Conservation (phyloP, 2,888 invertebrate genomes). For the Drosophila robusta region DNA sequence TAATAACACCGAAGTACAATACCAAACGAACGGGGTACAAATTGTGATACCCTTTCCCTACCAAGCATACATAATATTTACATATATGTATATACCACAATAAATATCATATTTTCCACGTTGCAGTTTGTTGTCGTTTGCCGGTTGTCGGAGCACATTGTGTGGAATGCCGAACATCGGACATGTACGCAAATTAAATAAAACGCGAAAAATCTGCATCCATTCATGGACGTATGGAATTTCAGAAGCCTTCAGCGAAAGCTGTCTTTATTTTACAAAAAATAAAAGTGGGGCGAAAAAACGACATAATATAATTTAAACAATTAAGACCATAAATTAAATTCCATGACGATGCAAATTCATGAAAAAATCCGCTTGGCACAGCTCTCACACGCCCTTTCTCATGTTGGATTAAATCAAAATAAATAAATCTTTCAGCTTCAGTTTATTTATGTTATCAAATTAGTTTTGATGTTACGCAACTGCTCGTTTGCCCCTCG, state of each 20-base stretch:
- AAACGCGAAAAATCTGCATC: slow-evolving; percentile 18
- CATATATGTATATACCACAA: not conserved
- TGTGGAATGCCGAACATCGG: slow-evolving; percentile 23
- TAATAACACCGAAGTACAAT: too few species aligned
- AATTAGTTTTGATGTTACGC: not conserved
- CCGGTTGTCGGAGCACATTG: slow-evolving; percentile 20
- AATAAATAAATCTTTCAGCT: too few species aligned
- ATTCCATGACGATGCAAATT: slow-evolving; percentile 3
- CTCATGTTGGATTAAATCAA: not conserved
- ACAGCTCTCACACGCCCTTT: not conserved
- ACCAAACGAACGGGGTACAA: not conserved
- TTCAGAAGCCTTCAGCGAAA: not conserved
- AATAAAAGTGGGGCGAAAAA: not conserved
- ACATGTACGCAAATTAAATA: slow-evolving; percentile 31
- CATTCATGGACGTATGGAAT: slow-evolving; percentile 7
- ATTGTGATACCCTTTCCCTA: not conserved
- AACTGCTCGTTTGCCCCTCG: slow-evolving; percentile 32
- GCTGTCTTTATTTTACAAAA: slow-evolving; percentile 5
- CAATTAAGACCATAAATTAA: slow-evolving; percentile 11
- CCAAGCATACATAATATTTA: not conserved
- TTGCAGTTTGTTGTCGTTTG: slow-evolving; percentile 11
- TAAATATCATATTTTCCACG: slow-evolving; percentile 26
- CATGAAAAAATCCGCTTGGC: not conserved
- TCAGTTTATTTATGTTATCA: not conserved
- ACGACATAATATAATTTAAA: slow-evolving; percentile 7